Evolutionary conservation across 2,113 vertebrate species (phyloP).

Genomic region (Rissa tridactyla): DNA sequence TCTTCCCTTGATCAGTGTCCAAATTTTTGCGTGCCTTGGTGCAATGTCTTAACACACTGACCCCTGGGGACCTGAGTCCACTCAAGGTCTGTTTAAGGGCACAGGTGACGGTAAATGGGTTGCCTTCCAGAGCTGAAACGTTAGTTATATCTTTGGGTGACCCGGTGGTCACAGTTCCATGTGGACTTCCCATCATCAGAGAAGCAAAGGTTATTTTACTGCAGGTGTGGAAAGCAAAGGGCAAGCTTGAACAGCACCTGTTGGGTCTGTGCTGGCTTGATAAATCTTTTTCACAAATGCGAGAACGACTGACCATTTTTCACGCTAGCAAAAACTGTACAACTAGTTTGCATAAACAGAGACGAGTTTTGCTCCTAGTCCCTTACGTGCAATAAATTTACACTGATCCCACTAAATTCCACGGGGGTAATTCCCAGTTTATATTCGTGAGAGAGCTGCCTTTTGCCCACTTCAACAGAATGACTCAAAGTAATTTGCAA

Average conservation of each 20-base stretch:
- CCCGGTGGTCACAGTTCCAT: not conserved
- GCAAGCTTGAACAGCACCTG: constrained; percentile 24
- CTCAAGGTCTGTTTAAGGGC: not conserved
- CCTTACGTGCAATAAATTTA: not conserved
- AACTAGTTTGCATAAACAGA: constrained; percentile 23
- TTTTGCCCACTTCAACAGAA: not conserved
- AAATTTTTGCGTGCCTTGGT: not conserved
- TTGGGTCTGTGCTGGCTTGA: not conserved
- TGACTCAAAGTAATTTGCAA: not conserved
- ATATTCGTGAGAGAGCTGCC: not conserved
- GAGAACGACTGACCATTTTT: not conserved
- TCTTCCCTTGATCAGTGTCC: not conserved
- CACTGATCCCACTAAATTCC: not conserved
- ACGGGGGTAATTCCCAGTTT: not conserved
- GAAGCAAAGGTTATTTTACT: constrained; percentile 22
- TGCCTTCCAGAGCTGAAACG: not conserved
- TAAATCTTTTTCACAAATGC: constrained; percentile 47
- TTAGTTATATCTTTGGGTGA: not conserved
- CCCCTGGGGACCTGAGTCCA: not conserved
- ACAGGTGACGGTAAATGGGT: not conserved
- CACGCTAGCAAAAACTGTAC: not conserved
- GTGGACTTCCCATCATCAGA: constrained; percentile 38
- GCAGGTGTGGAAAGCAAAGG: constrained; percentile 49
- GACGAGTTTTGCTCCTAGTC: not conserved
- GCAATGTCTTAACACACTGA: not conserved